These are phyloP conservation scores for Eupsilia transversa DNA, from an alignment of 2,888 invertebrate species.

Conservation along the genomic window DNA sequence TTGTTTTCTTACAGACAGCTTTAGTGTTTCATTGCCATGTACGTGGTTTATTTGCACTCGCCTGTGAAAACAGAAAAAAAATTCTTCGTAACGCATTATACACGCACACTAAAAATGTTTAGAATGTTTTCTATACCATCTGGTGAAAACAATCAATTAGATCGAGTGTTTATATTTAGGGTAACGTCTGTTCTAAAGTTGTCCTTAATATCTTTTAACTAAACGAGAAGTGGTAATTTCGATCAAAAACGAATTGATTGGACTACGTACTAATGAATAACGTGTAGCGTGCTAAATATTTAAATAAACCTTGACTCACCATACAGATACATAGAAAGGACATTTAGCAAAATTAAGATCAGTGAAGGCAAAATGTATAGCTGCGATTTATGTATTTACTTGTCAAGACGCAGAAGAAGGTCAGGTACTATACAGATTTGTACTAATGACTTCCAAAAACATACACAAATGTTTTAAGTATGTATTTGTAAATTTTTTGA, in stretches of 20 bases:
- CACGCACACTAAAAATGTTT: conserved; percentile 68
- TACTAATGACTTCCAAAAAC: conserved; percentile 47
- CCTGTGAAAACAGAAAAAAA: conserved; percentile 63
- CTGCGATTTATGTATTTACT: conserved; percentile 37
- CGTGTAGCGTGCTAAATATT: conserved; percentile 42
- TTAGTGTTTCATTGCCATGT: conserved; percentile 73
- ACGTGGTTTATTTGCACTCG: conserved; percentile 72
- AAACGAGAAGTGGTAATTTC: conserved; percentile 21
- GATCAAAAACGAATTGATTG: conserved; percentile 20
- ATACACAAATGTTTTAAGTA: conserved; percentile 32
- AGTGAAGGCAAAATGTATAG: conserved; percentile 53
- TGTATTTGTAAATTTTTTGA: conserved; percentile 43
- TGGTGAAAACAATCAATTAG: conserved; percentile 42
- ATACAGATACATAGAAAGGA: conserved; percentile 47
- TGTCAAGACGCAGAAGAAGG: conserved; percentile 38
- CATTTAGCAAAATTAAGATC: conserved; percentile 55
- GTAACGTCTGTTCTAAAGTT: conserved; percentile 30
- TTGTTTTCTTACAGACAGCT: conserved; percentile 72
- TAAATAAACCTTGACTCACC: conserved; percentile 58
- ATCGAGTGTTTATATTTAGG: conserved; percentile 27
- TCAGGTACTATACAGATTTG: conserved; percentile 37
- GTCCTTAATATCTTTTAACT: conserved; percentile 20
- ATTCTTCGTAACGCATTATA: conserved; percentile 63
- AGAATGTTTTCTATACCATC: conserved; percentile 39
- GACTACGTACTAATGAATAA: conserved; percentile 34